These are phyloP conservation scores for Smutsia gigantea DNA, from an alignment of 2,797 vertebrate genomes.

Conservation along the genomic window DNA sequence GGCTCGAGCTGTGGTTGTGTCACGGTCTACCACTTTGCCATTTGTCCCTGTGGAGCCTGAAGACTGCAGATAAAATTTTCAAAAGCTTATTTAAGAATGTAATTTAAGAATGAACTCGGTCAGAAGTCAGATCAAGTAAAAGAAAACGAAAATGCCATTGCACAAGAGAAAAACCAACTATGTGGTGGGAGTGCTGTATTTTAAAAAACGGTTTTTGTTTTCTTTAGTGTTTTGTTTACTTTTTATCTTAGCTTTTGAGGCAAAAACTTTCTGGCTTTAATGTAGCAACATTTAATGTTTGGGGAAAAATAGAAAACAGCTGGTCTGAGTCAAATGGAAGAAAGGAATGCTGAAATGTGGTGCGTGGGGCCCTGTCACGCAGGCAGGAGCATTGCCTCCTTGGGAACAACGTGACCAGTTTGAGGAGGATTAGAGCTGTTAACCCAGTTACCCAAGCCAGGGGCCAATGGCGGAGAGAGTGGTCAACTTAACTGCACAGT, in stretches of 20 bases:
- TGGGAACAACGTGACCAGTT: not conserved
- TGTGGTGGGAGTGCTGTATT: not conserved
- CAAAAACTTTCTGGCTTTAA: not conserved
- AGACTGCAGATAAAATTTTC: conserved; percentile 73
- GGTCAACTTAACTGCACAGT: not conserved
- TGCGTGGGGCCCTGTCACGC: rapidly evolving
- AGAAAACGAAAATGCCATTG: conserved; percentile 75
- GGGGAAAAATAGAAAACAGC: conserved; percentile 15
- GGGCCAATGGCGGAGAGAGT: not conserved
- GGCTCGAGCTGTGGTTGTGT: conserved; percentile 1
- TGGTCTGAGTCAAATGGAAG: not conserved
- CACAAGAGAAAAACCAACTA: conserved; percentile 61
- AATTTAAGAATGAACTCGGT: conserved; percentile 74
- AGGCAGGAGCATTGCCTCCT: not conserved
- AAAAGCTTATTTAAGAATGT: conserved; percentile 53
- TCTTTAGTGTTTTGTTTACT: conserved; percentile 3
- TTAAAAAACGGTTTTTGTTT: conserved; percentile 3
- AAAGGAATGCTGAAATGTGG: not conserved
- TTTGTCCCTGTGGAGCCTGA: conserved; percentile 68
- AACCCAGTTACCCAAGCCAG: not conserved
- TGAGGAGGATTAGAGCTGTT: not conserved
- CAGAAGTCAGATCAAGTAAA: conserved; percentile 73
- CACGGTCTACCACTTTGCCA: conserved; percentile 43
- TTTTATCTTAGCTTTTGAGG: conserved; percentile 45
- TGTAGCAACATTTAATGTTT: conserved; percentile 21